Evolutionary conservation across 2,113 vertebrate species (phyloP).

Genomic region (Psilopsiagon aurifrons): DNA sequence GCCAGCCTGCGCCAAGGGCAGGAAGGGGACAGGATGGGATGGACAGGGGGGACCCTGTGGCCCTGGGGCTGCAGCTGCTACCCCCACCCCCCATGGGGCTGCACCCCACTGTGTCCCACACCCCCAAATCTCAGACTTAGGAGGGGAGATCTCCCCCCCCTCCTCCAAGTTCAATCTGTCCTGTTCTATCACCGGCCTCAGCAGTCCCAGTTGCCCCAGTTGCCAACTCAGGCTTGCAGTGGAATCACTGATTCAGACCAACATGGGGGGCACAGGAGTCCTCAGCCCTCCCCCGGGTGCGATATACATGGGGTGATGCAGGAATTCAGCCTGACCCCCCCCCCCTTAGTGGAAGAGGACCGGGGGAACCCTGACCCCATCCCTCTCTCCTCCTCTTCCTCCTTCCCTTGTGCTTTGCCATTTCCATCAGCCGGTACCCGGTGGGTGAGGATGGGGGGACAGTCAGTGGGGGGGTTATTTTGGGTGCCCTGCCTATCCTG

Average conservation of each 20-base stretch:
- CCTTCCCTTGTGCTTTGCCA: not conserved
- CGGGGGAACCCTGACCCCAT: not conserved
- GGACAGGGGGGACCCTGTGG: not conserved
- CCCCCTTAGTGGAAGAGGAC: fast-evolving
- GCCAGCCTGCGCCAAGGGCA: conserved; percentile 26
- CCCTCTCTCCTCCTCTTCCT: not conserved
- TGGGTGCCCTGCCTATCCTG: not conserved
- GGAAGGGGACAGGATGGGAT: not conserved
- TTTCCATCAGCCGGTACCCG: not conserved
- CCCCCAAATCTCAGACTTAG: not conserved
- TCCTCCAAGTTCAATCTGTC: not conserved
- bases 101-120: not conserved
- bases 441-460: not conserved
- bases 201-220: not conserved
- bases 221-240: fast-evolving
- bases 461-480: not conserved
- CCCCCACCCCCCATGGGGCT: not conserved
- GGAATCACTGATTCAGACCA: fast-evolving
- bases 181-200: not conserved
- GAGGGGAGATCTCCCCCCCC: fast-evolving
- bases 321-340: not conserved
- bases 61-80: not conserved
- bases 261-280: fast-evolving
- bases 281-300: too few species aligned
- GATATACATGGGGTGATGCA: fast-evolving